Evolutionary conservation across 1,140 invertebrate species (phyloP).

Genomic region (Vanessa tameamea): DNA sequence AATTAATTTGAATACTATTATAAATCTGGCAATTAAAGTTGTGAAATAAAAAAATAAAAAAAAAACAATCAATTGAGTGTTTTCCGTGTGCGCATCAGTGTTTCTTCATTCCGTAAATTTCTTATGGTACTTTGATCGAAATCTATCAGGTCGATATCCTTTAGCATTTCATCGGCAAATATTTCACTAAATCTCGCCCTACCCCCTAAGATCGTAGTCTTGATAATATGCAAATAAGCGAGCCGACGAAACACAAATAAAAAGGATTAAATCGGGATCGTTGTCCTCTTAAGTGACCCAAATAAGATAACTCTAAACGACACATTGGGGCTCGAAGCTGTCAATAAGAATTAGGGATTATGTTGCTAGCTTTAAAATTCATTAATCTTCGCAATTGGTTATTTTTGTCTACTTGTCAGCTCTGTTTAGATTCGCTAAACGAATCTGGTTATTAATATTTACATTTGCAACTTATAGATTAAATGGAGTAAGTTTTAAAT

Average conservation of each 20-base stretch:
- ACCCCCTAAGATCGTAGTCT: slow-evolving; percentile 58
- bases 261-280: slow-evolving; percentile 66
- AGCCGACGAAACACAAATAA: slow-evolving; percentile 68
- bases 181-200: slow-evolving; percentile 68
- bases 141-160: slow-evolving; percentile 62
- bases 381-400: slow-evolving; percentile 44
- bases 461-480: background rate
- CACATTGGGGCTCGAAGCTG: slow-evolving; percentile 54
- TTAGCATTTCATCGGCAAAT: slow-evolving; percentile 66
- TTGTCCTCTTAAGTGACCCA: slow-evolving; percentile 72
- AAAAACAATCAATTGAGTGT: background rate
- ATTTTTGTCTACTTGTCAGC: slow-evolving; percentile 19
- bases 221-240: slow-evolving; percentile 73
- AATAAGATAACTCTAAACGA: slow-evolving; percentile 72
- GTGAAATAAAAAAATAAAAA: background rate
- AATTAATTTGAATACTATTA: slow-evolving; percentile 48
- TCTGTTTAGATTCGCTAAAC: slow-evolving; percentile 16
- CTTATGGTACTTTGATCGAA: slow-evolving; percentile 47
- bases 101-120: slow-evolving; percentile 49
- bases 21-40: slow-evolving; percentile 15
- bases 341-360: slow-evolving; percentile 74
- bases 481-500: background rate
- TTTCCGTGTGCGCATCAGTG: slow-evolving; percentile 25
- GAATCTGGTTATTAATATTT: background rate
- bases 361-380: slow-evolving; percentile 67